Conservation (phyloP, 2,797 vertebrate species). For the Arnoldichthys spilopterus region DNA sequence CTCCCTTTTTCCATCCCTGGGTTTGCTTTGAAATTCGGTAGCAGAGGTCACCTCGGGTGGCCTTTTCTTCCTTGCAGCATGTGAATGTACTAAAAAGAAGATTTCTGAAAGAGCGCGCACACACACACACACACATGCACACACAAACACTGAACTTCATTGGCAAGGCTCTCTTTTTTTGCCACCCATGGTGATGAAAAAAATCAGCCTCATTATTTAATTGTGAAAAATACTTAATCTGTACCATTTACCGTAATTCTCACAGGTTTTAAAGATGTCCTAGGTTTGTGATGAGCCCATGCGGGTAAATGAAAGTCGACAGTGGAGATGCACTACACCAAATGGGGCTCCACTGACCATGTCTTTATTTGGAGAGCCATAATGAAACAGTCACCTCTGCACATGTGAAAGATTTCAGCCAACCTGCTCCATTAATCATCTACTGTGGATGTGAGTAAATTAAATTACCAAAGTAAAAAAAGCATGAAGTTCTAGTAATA, state of each 20-base stretch:
- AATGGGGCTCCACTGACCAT: conserved; percentile 57
- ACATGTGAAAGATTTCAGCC: conserved; percentile 66
- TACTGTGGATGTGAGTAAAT: conserved; percentile 61
- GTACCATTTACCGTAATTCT: conserved; percentile 44
- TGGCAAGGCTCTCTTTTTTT: conserved; percentile 7
- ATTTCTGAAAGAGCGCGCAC: conserved; percentile 21
- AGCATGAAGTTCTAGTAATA: conserved; percentile 58
- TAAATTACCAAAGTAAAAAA: conserved; percentile 60
- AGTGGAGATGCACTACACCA: conserved; percentile 42
- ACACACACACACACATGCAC: conserved; percentile 1
- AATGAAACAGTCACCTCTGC: conserved; percentile 69
- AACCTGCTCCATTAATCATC: conserved; percentile 68
- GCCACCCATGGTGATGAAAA: no score
- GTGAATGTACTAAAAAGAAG: conserved; percentile 13
- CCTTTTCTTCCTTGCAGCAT: conserved; percentile 10
- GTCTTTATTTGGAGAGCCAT: conserved; percentile 61
- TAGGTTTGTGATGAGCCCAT: conserved; percentile 37
- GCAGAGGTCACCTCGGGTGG: conserved; percentile 30
- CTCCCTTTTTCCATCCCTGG: neutral
- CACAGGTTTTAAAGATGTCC: conserved; percentile 33
- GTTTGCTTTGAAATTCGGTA: conserved; percentile 41
- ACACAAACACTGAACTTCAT: conserved; percentile 1
- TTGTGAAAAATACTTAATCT: conserved; percentile 58
- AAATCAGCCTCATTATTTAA: conserved; percentile 53
- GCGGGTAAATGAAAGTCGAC: conserved; percentile 60